Conservation (phyloP, 2,888 invertebrate species). For the Drosophila recens region DNA sequence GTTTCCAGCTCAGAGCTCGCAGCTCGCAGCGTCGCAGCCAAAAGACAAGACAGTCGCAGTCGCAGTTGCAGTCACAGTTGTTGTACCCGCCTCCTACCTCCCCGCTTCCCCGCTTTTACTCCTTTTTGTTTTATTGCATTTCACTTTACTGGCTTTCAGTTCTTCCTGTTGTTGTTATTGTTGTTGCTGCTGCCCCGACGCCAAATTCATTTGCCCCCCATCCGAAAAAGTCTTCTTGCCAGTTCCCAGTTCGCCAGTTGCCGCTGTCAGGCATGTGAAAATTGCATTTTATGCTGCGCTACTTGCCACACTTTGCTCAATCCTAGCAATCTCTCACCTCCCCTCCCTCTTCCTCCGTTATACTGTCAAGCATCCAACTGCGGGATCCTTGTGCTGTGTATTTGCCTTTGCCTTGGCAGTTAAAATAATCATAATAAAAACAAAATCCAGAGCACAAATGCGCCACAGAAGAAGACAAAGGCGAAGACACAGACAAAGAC, state of each 20-base stretch:
- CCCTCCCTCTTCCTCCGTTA: background rate
- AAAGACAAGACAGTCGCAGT: conserved; percentile 69
- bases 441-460: conserved; percentile 69
- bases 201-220: conserved; percentile 64
- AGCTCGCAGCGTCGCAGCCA: conserved; percentile 30
- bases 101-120: background rate
- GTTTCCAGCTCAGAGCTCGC: conserved; percentile 36
- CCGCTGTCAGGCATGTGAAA: conserved; percentile 67
- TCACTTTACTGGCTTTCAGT: conserved; percentile 74
- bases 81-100: conserved; percentile 14
- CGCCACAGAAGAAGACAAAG: conserved; percentile 36
- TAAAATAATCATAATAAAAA: conserved; percentile 80
- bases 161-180: conserved; percentile 21
- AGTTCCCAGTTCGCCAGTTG: conserved; percentile 30
- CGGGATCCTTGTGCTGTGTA: conserved; percentile 48
- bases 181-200: conserved; percentile 36
- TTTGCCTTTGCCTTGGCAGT: conserved; percentile 73
- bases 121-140: conserved; percentile 73
- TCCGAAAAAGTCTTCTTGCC: conserved; percentile 5
- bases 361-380: conserved; percentile 9
- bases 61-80: conserved; percentile 50
- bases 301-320: conserved; percentile 29
- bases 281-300: conserved; percentile 71
- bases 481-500: conserved; percentile 7
- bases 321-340: background rate